Conservation (phyloP, 2,797 vertebrate species). For the Lycodopsis pacificus region DNA sequence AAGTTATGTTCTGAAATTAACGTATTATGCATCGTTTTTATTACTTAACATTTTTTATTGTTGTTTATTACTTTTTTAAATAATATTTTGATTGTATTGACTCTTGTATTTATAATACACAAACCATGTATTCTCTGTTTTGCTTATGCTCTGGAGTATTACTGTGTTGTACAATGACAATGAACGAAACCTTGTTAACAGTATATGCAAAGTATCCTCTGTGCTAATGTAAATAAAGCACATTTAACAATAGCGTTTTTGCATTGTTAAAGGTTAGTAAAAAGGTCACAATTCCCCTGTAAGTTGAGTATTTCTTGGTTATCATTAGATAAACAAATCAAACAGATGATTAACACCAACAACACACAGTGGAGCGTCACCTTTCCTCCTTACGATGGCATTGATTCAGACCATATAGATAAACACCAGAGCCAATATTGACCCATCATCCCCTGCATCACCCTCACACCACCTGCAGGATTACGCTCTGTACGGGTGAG, state of each 20-base stretch:
- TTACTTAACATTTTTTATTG: not conserved
- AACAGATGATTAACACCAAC: not conserved
- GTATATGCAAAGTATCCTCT: too few relatives aligned
- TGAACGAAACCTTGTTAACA: too few relatives aligned
- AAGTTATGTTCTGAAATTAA: not conserved
- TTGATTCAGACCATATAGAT: constrained; percentile 5
- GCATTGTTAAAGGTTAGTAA: too few relatives aligned
- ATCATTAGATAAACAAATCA: constrained; percentile 12
- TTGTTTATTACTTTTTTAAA: not conserved
- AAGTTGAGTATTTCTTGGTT: not conserved
- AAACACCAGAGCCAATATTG: not conserved
- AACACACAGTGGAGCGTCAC: not conserved
- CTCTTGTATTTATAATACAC: not conserved
- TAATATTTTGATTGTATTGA: not conserved
- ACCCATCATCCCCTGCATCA: not conserved
- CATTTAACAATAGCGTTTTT: not conserved
- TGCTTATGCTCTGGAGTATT: too few relatives aligned
- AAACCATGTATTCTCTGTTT: too few relatives aligned
- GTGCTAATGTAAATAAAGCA: too few relatives aligned
- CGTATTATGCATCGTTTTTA: too few relatives aligned
- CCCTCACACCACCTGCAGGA: not conserved
- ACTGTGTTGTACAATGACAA: too few relatives aligned
- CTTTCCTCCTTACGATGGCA: not conserved
- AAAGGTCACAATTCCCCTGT: not conserved
- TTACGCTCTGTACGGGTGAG: not conserved